Conservation (phyloP, 2,888 invertebrate genomes). For the Philereme transversata region DNA sequence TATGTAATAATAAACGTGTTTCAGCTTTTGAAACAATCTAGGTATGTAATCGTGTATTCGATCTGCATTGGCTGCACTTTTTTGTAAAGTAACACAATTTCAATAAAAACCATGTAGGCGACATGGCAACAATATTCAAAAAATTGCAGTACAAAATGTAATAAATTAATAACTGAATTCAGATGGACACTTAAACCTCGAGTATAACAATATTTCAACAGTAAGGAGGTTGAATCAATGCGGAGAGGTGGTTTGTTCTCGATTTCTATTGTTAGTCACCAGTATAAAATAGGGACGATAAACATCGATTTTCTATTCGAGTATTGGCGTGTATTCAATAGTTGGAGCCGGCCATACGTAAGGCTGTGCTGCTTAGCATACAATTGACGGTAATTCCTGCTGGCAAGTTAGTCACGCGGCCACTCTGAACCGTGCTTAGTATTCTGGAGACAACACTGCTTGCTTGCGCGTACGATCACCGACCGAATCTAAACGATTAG, state of each 20-base stretch:
- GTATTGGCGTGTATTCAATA: conserved; percentile 42
- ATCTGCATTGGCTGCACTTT: conserved; percentile 24
- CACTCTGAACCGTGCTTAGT: conserved; percentile 65
- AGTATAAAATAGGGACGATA: conserved; percentile 29
- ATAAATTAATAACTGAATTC: not conserved
- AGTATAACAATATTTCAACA: conserved; percentile 8
- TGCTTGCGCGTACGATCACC: conserved; percentile 69
- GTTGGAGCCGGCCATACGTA: conserved; percentile 40
- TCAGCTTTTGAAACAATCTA: conserved; percentile 28
- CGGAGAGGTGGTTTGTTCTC: conserved; percentile 13
- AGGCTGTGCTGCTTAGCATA: conserved; percentile 67
- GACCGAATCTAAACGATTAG: conserved; percentile 51
- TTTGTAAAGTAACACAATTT: conserved; percentile 32
- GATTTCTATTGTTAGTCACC: conserved; percentile 24
- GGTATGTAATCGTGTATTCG: conserved; percentile 24
- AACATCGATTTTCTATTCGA: conserved; percentile 30
- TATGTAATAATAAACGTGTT: conserved; percentile 31
- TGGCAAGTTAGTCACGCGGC: conserved; percentile 76
- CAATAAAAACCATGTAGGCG: conserved; percentile 29
- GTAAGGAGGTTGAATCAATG: conserved; percentile 12
- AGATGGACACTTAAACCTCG: not conserved
- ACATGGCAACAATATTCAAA: conserved; percentile 28
- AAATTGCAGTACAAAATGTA: conserved; percentile 20
- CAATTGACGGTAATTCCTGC: conserved; percentile 76
- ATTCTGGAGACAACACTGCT: conserved; percentile 60